phyloP scores from a whole-genome alignment of 1,140 invertebrate species.

The Aradophagus sp. region DNA sequence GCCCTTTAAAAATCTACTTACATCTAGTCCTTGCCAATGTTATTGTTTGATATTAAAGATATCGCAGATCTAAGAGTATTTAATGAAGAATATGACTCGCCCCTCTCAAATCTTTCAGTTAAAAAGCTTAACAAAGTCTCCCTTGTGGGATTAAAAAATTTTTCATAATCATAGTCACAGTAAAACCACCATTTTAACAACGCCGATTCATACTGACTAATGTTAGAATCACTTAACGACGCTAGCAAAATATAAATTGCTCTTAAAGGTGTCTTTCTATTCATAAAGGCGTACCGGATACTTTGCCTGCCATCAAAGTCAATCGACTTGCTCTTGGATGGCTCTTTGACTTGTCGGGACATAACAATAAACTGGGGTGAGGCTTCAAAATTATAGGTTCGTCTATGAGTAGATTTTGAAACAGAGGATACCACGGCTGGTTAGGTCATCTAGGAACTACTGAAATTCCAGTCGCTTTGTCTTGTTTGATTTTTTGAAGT shows the following conservation, averaged over 20 bases:
- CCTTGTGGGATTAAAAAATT: neutral
- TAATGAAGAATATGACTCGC: conserved; percentile 54
- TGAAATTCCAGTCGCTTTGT: neutral
- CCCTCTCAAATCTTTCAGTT: conserved; percentile 8
- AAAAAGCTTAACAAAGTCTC: conserved; percentile 22
- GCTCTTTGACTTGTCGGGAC: conserved; percentile 4
- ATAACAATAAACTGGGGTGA: conserved; percentile 2
- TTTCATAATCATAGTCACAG: conserved; percentile 20
- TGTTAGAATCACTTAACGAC: conserved; percentile 14
- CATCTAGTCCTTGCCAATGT: conserved; percentile 20
- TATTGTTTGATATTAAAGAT: conserved; percentile 37
- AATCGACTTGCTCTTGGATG: conserved; percentile 13
- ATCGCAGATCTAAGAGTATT: conserved; percentile 50
- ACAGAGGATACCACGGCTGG: conserved; percentile 9
- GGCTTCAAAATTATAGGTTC: conserved; percentile 12
- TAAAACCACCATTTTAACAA: conserved; percentile 30
- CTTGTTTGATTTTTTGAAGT: neutral
- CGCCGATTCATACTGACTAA: conserved; percentile 33
- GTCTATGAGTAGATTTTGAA: neutral
- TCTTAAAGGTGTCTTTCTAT: neutral
- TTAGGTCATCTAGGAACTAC: conserved; percentile 62
- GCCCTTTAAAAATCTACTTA: conserved; percentile 57
- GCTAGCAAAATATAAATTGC: conserved; percentile 17
- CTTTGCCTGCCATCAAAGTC: conserved; percentile 10
- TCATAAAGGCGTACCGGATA: conserved; percentile 14